Evolutionary conservation across 2,888 invertebrate genomes (phyloP), one percentile per base, ranked within the genome.

Genomic region (Perdita meconis): DNA sequence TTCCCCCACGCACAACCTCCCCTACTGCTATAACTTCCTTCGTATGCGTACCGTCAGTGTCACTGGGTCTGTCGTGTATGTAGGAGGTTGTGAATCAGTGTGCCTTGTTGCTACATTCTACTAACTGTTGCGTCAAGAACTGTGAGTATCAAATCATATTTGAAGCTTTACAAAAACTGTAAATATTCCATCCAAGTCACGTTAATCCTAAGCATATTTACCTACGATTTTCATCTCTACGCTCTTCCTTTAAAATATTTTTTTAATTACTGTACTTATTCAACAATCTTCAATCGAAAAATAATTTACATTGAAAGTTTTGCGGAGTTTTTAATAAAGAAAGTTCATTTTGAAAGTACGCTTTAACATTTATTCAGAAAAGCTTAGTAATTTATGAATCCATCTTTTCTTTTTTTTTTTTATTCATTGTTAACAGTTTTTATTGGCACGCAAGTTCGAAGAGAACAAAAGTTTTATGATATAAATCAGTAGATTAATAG

Each of bases 11-110:
- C 8, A 47, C 8, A 6, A 1, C 16, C 24, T 10, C 8, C 53
- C 50, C 13, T 50, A 24, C 59, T 40, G 61, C 36, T 73, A 79
- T 51, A 57, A 44, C 68, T 61, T 66, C 51, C 56, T 55, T 47
- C 26, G 44, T 71, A 55, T 34, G 66, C 38, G 42, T 53, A 34
- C 40, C 51, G 38, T n/a, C 76, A 83, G 84, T 84, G 44, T 57
- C 42, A 59, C 6, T 6, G 55, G 40, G 38, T 56, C 13, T 38
- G n/a, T 74, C 47, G 73, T 74, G 38, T 42, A 13, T 42, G 12
- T 12, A n/a, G 3, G 57, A 34, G 38, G 3, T 0, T 68, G 0
- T n/a, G 26, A 26, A 12, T 16, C 34, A 4, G 1, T 2, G 10
- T 64, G 26, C 36, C 42, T 6, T n/a, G 24, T 59, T 42, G 26